Conservation (phyloP, 2,113 vertebrate species). For the Myiopsitta monachus region DNA sequence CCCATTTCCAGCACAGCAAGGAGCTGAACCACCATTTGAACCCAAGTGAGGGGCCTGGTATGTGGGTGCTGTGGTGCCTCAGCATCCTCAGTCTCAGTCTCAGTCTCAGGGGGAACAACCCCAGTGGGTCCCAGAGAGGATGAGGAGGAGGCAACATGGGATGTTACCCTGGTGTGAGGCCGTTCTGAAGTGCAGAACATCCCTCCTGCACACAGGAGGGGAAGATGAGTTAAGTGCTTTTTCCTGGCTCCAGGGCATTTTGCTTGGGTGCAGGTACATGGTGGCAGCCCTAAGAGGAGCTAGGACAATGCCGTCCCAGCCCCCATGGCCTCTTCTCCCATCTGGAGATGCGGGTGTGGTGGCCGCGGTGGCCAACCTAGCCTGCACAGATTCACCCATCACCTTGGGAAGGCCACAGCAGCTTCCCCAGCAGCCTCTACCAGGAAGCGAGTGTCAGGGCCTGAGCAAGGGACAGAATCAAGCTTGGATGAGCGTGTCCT, state of each 20-base stretch:
- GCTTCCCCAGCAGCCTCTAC: not conserved
- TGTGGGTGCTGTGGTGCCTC: not conserved
- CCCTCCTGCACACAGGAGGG: accelerated
- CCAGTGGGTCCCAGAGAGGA: not conserved
- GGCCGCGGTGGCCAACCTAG: not conserved
- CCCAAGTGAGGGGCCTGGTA: not conserved
- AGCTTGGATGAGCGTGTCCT: not conserved
- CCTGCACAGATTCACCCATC: not conserved
- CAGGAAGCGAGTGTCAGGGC: not conserved
- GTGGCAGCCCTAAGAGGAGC: not conserved
- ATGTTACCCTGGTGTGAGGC: not conserved
- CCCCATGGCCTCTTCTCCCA: not conserved
- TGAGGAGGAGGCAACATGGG: not conserved
- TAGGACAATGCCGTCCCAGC: not conserved
- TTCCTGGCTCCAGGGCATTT: not conserved
- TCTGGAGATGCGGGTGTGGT: not conserved
- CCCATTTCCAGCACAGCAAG: not conserved
- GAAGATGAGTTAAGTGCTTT: not conserved
- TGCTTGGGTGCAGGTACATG: not conserved
- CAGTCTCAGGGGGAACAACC: not conserved
- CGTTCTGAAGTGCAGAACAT: not conserved
- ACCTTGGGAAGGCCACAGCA: not conserved
- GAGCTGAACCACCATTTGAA: not conserved
- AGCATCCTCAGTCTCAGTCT: not conserved
- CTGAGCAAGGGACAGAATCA: not conserved